Percentiles rank a stretch among this genome's conserved stretches.
Conservation (phyloP, 2,113 vertebrate species). For the Seriola quinqueradiata region DNA sequence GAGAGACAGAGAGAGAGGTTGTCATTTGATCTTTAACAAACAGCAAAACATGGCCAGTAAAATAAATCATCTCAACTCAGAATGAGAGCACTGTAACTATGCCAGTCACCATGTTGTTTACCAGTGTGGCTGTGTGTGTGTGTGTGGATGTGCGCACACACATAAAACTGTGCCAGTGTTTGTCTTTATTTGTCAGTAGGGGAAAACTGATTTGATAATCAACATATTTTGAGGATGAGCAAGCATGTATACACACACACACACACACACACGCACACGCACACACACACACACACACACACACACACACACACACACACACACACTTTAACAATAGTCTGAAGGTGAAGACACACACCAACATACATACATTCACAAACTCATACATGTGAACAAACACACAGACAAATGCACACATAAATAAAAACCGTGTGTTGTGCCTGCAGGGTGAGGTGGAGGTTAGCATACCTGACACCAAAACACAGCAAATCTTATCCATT, state of each 20-base stretch:
- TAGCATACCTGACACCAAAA: slow-evolving; percentile 75
- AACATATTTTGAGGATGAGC: slow-evolving; percentile 18
- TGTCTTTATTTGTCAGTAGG: neutral
- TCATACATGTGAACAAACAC: slow-evolving; percentile 1
- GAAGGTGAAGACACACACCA: too few relatives aligned
- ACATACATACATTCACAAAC: neutral
- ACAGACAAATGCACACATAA: slow-evolving; percentile 20
- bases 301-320: too few relatives aligned
- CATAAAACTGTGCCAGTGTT: neutral
- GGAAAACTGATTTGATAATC: slow-evolving; percentile 42
- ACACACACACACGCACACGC: slow-evolving; percentile 1
- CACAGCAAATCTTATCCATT: slow-evolving; percentile 69
- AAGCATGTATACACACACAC: neutral
- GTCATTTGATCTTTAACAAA: slow-evolving; percentile 56
- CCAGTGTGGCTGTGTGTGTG: slow-evolving; percentile 9
- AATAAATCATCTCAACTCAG: slow-evolving; percentile 51
- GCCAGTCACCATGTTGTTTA: slow-evolving; percentile 32
- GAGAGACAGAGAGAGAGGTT: slow-evolving; percentile 16
- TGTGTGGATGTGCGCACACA: neutral
- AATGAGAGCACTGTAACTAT: slow-evolving; percentile 15
- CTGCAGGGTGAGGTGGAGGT: slow-evolving; percentile 69
- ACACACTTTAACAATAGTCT: too few relatives aligned
- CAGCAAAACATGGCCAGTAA: slow-evolving; percentile 40
- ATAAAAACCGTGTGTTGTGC: slow-evolving; percentile 32
- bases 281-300: too few relatives aligned